A percentile compares a stretch with the other conserved stretches of the same genome.
These are phyloP conservation scores for Pseudococcus jackbeardsleyi DNA, from an alignment of 2,888 invertebrate genomes.

Conservation along the genomic window DNA sequence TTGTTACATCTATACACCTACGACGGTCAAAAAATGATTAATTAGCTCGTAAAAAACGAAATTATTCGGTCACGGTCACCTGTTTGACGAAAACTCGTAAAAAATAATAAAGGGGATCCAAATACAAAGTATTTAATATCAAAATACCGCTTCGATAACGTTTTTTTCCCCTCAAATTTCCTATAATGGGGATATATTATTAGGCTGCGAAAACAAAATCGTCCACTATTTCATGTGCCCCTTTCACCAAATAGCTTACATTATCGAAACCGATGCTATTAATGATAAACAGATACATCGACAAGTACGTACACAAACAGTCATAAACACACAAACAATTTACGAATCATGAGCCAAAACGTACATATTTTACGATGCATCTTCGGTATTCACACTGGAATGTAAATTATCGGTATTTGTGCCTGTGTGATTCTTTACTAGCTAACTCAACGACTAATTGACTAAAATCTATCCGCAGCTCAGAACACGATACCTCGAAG, in stretches of 20 bases:
- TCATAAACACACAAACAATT: neutral
- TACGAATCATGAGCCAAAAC: neutral
- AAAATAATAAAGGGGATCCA: neutral
- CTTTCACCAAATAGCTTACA: neutral
- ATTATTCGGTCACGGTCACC: conserved; percentile 26
- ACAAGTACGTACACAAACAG: neutral
- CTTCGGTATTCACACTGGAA: neutral
- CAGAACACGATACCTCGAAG: neutral
- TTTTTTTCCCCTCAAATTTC: neutral
- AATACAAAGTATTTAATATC: neutral
- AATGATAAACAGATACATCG: neutral
- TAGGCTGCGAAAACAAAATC: neutral
- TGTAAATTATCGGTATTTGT: neutral
- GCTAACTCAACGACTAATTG: neutral
- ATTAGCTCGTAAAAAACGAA: neutral
- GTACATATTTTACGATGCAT: neutral
- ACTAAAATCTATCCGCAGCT: neutral
- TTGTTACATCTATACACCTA: neutral
- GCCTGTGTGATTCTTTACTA: neutral
- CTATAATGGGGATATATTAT: neutral
- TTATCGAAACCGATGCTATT: too few species aligned
- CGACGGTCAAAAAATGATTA: neutral
- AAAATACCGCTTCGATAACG: neutral
- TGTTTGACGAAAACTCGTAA: neutral
- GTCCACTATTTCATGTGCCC: neutral